phyloP scores from a whole-genome alignment of 35 echinoderm and acorn worm genomes.

The Antedon bifida region DNA sequence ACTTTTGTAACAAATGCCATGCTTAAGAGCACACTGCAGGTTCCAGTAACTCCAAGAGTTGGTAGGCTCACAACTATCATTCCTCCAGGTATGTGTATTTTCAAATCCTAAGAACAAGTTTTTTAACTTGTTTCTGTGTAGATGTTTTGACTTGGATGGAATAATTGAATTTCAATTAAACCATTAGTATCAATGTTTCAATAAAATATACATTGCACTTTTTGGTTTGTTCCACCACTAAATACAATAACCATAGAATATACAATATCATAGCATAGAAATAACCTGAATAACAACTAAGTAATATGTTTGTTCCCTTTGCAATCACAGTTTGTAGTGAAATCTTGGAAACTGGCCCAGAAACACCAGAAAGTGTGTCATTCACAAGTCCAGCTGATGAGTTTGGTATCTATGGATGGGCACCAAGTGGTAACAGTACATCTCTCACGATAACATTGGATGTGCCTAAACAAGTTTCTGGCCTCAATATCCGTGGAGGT shows the following conservation, averaged over 20 bases:
- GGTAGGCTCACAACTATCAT: not conserved
- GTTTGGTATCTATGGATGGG: not conserved
- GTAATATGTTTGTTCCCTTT: not conserved
- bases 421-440: not conserved
- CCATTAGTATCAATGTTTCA: too few relatives aligned
- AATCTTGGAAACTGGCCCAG: not conserved
- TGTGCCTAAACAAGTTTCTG: not conserved
- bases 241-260: too few relatives aligned
- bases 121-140: too few relatives aligned
- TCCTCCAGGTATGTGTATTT: not conserved
- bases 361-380: not conserved
- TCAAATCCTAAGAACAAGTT: too few relatives aligned
- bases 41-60: not conserved
- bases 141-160: too few relatives aligned
- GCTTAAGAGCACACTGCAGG: not conserved
- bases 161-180: too few relatives aligned
- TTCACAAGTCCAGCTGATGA: not conserved
- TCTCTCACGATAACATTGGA: not conserved
- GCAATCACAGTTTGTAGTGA: not conserved
- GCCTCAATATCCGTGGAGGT: not conserved
- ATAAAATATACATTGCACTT: too few relatives aligned
- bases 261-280: too few relatives aligned
- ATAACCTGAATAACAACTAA: too few relatives aligned
- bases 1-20: not conserved
- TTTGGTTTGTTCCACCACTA: too few relatives aligned